Percentiles rank a stretch among this genome's conserved stretches.
Evolutionary conservation across 2,797 vertebrate genomes (phyloP).

Genomic region (Masticophis lateralis): DNA sequence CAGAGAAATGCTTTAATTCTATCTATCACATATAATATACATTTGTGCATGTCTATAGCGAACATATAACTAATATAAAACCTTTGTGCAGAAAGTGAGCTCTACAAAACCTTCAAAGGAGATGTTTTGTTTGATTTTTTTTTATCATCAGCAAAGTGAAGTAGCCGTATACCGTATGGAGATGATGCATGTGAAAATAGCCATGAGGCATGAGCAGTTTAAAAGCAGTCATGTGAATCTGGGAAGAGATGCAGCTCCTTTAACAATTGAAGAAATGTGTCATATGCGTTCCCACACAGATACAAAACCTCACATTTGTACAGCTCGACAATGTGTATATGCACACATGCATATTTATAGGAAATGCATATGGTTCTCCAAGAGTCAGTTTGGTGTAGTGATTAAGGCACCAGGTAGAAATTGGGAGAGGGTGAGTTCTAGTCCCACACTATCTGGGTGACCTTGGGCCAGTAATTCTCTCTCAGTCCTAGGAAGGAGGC

Average conservation of each 20-base stretch:
- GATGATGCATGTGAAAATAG: background rate
- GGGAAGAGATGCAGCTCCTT: background rate
- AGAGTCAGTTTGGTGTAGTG: background rate
- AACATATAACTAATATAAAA: background rate
- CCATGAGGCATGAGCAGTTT: background rate
- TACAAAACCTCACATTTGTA: background rate
- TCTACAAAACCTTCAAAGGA: background rate
- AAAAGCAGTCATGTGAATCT: background rate
- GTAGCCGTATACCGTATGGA: background rate
- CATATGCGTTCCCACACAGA: background rate
- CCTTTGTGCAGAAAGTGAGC: background rate
- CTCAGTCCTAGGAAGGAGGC: background rate
- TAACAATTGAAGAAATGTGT: background rate
- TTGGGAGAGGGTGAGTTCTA: background rate
- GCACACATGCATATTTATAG: background rate
- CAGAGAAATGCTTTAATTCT: background rate
- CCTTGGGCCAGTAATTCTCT: background rate
- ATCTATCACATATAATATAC: background rate
- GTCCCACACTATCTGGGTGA: background rate
- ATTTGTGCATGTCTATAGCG: background rate
- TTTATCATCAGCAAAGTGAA: background rate
- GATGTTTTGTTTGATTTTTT: background rate
- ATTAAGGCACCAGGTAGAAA: background rate
- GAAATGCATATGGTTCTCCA: background rate
- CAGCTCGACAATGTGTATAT: background rate